A percentile compares a stretch with the other conserved stretches of the same genome.
These are phyloP conservation scores for Ochropleura leucogaster DNA, from an alignment of 2,888 invertebrate genomes.

Conservation along the genomic window DNA sequence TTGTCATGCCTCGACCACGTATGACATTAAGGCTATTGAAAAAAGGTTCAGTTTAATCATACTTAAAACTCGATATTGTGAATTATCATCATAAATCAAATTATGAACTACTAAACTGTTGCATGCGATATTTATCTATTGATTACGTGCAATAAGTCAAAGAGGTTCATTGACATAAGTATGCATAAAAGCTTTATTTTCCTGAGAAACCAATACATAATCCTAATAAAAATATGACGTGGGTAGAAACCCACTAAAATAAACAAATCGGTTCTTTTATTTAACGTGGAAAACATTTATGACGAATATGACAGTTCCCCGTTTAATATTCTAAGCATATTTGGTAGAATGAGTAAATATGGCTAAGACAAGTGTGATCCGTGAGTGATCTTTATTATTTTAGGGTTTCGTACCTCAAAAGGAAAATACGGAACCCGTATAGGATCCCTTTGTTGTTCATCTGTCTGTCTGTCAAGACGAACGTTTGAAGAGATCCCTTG, in stretches of 20 bases:
- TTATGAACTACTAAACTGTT: neutral
- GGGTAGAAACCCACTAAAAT: constrained; percentile 43
- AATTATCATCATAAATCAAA: neutral
- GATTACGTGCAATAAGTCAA: neutral
- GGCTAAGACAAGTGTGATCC: neutral
- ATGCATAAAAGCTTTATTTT: neutral
- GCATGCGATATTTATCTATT: constrained; percentile 8
- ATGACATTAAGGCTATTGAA: neutral
- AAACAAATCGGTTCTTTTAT: constrained; percentile 28
- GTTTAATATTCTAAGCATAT: constrained; percentile 33
- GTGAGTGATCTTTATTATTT: neutral
- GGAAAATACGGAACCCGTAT: too few relatives aligned
- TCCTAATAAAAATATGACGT: neutral
- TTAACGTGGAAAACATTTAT: constrained; percentile 22
- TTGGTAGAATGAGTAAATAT: constrained; percentile 31
- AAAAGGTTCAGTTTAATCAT: neutral
- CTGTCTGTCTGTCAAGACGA: too few relatives aligned
- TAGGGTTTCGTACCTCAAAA: too few relatives aligned
- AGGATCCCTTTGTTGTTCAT: too few relatives aligned
- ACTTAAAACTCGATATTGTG: neutral
- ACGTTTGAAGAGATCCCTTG: neutral
- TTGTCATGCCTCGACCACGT: neutral
- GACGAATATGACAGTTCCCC: constrained; percentile 9
- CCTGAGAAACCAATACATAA: constrained; percentile 1
- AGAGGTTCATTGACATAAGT: neutral